A percentile compares a stretch with the other conserved stretches of the same genome.
Evolutionary conservation across 2,797 vertebrate genomes (phyloP).

Genomic region (Ctenopoma multispine): DNA sequence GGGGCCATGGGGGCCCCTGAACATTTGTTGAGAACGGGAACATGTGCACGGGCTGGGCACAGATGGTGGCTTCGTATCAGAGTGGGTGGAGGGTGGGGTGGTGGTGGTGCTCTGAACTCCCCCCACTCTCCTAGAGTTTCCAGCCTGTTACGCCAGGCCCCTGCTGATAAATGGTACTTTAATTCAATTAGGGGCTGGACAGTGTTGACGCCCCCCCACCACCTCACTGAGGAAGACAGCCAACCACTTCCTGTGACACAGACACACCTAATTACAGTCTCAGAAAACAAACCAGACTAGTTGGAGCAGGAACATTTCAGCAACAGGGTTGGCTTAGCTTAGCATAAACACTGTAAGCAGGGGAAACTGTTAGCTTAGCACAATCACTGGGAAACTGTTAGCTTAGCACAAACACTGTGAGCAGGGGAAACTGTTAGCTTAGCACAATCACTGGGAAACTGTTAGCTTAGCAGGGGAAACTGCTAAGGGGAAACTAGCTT

Average conservation of each 20-base stretch:
- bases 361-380: neutral
- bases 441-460: neutral
- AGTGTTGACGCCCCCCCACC: conserved; percentile 84
- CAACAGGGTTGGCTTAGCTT: neutral
- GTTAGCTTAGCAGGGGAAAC: neutral
- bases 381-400: no score
- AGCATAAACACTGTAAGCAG: neutral
- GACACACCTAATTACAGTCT: neutral
- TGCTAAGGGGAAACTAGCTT: no score
- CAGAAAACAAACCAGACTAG: no score
- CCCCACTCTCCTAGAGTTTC: conserved; percentile 49
- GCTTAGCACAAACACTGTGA: neutral
- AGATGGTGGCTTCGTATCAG: conserved; percentile 93
- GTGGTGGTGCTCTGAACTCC: conserved; percentile 78
- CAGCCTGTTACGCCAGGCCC: conserved; percentile 92
- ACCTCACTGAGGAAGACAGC: neutral
- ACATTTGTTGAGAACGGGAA: conserved; percentile 92
- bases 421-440: neutral
- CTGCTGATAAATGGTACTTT: conserved; percentile 94
- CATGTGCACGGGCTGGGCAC: conserved; percentile 93
- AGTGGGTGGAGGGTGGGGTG: conserved; percentile 61
- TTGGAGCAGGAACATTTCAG: no score
- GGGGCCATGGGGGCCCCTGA: conserved; percentile 78
- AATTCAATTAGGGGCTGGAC: conserved; percentile 94
- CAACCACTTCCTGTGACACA: conserved; percentile 4